Base-by-base conservation (phyloP, 2,797 vertebrate species). In the Anguilla pacifica region DNA sequence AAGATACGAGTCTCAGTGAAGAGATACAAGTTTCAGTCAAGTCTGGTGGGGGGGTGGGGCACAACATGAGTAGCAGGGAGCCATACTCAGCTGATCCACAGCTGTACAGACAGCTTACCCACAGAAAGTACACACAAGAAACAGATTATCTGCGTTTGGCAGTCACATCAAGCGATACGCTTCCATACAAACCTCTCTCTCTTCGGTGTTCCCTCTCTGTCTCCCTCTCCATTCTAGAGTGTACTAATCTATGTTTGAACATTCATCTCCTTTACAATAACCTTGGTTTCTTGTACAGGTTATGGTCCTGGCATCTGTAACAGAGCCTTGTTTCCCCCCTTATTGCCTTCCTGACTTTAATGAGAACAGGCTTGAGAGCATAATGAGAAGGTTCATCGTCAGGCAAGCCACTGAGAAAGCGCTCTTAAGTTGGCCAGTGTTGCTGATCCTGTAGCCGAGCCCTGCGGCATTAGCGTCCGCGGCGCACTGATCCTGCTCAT, bases 1-100 rank as follows among this genome's bases (percentile, higher is more conserved):
- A 51, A 46, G 61, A 61, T 39, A 55, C 39, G 35, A 67, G 31
- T 77, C 67, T 77, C 83, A 35, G 67, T 59, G 55, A 57, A 72
- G 28, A 72, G 70, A 72, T 11, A 31, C 2, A 35, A 72, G 67
- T 72, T 17, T 72, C 67, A 72, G n/a, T 46, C 15, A 39, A 35
- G 35, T 11, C 5, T 74, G 64, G 11, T 11, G 70, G 70, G 35
- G 25, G 13, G 28, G 55, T n/a, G 64, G 64, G 15, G 64, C 64
- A 77, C 35, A 77, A 77, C 15, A 51, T 25, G 22, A 51, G 25
- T 2, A 19, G 70, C 53, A 43, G n/a, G 19, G 19, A 9, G 61
- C 22, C 28, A 87, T n/a, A 72, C 25, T 31, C 53, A 77, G 51
- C 64, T 57, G 86, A 59, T 22, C 64, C 43, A 72, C 51, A 88